Evolutionary conservation across 2,888 invertebrate genomes (phyloP).

Genomic region (Dilophus febrilis): DNA sequence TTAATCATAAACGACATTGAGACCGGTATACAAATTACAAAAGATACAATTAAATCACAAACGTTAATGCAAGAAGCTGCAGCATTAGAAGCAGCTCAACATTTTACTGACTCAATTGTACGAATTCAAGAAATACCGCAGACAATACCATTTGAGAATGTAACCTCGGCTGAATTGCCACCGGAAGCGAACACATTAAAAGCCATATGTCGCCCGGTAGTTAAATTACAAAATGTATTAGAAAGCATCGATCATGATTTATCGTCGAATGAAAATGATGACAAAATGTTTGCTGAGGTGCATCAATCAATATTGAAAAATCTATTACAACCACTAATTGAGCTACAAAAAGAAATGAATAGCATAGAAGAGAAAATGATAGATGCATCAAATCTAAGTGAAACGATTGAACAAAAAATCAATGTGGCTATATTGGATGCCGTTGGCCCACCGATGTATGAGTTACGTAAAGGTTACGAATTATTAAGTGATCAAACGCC

Average conservation of each 20-base stretch:
- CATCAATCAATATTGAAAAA: constrained; percentile 23
- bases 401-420: constrained; percentile 27
- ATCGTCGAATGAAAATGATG: constrained; percentile 24
- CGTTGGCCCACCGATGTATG: constrained; percentile 43
- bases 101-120: constrained; percentile 26
- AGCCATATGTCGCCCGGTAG: constrained; percentile 27
- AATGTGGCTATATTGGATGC: constrained; percentile 46
- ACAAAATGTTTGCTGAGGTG: constrained; percentile 23
- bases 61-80: constrained; percentile 36
- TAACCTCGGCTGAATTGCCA: constrained; percentile 21
- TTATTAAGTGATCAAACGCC: constrained; percentile 25
- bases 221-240: constrained; percentile 31
- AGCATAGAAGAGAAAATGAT: constrained; percentile 8
- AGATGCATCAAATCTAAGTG: constrained; percentile 20
- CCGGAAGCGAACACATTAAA: constrained; percentile 25
- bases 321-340: constrained; percentile 12
- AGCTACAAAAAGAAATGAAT: constrained; percentile 8
- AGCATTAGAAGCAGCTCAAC: constrained; percentile 27
- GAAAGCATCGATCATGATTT: constrained; percentile 26
- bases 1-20: constrained; percentile 34
- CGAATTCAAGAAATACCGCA: constrained; percentile 21
- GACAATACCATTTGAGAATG: constrained; percentile 19
- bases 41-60: constrained; percentile 36
- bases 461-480: constrained; percentile 42
- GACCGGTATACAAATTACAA: constrained; percentile 33